phyloP scores from a whole-genome alignment of 2,888 invertebrate species.

The Melangyna quadrimaculata region DNA sequence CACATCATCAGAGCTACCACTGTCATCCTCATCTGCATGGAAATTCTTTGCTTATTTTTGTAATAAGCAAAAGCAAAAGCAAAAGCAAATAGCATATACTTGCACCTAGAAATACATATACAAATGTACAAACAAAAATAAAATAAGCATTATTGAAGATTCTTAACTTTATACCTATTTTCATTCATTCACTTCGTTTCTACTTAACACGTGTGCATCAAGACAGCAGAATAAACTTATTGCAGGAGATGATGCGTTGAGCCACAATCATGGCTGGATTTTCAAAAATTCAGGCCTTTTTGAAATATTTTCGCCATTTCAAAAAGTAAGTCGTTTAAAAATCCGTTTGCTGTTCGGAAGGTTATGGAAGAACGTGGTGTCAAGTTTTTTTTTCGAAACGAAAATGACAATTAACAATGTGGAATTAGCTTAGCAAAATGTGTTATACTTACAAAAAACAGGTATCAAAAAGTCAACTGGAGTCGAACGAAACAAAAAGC shows the following conservation, averaged over 20 bases:
- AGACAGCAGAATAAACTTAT: not conserved
- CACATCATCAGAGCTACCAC: not conserved
- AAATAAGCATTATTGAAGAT: not conserved
- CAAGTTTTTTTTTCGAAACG: too few relatives aligned
- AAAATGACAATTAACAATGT: too few relatives aligned
- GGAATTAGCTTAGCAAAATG: too few relatives aligned
- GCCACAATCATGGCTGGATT: not conserved
- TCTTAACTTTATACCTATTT: not conserved
- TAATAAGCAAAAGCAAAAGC: not conserved
- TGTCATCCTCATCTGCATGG: not conserved
- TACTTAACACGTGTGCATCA: not conserved
- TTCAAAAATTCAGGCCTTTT: not conserved
- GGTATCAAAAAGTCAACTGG: too few relatives aligned
- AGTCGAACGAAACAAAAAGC: too few relatives aligned
- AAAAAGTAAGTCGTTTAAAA: too few relatives aligned
- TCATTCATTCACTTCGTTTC: not conserved
- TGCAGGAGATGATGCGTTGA: not conserved
- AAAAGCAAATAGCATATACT: not conserved
- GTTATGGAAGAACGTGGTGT: too few relatives aligned
- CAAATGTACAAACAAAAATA: not conserved
- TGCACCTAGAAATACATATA: not conserved
- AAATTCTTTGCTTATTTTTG: not conserved
- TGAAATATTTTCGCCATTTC: too few relatives aligned
- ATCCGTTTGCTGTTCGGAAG: too few relatives aligned
- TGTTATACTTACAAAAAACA: too few relatives aligned